Conservation (phyloP, 1,140 invertebrate species). For the Drosophila ercepeae region DNA sequence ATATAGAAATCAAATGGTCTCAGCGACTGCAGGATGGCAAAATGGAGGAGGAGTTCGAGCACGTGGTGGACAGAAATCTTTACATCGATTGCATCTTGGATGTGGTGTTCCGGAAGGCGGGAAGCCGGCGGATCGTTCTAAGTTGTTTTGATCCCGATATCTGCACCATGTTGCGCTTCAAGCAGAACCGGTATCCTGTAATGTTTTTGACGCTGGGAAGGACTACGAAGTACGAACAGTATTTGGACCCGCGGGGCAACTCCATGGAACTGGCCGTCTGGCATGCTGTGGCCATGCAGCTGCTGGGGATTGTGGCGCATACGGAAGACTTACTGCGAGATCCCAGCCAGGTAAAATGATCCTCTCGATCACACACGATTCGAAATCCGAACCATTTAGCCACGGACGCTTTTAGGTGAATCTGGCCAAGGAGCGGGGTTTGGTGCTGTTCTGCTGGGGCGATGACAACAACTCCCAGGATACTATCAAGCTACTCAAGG, state of each 20-base stretch:
- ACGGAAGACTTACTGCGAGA: conserved; percentile 95
- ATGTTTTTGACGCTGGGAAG: conserved; percentile 96
- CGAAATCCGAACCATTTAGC: conserved; percentile 31
- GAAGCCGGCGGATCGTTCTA: conserved; percentile 92
- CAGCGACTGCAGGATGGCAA: conserved; percentile 93
- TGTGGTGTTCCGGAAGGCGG: conserved; percentile 91
- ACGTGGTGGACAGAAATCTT: conserved; percentile 94
- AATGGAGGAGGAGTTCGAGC: conserved; percentile 88
- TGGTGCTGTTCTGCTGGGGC: conserved; percentile 98
- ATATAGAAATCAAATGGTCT: conserved; percentile 98
- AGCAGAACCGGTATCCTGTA: conserved; percentile 98
- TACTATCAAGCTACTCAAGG: conserved; percentile 94
- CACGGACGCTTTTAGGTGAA: conserved; percentile 86
- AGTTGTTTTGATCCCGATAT: conserved; percentile 98
- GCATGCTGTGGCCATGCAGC: conserved; percentile 91
- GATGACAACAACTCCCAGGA: conserved; percentile 96
- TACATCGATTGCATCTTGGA: conserved; percentile 94
- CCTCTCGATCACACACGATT: conserved; percentile 12
- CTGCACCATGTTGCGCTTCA: conserved; percentile 94
- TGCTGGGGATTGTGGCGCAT: conserved; percentile 95
- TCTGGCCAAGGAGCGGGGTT: conserved; percentile 89
- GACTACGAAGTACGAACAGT: conserved; percentile 91
- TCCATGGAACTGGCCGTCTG: conserved; percentile 92
- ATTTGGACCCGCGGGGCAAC: conserved; percentile 92
- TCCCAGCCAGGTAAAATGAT: conserved; percentile 86